Conservation (phyloP, 2,797 vertebrate genomes). For the Pantherophis alleghaniensis region DNA sequence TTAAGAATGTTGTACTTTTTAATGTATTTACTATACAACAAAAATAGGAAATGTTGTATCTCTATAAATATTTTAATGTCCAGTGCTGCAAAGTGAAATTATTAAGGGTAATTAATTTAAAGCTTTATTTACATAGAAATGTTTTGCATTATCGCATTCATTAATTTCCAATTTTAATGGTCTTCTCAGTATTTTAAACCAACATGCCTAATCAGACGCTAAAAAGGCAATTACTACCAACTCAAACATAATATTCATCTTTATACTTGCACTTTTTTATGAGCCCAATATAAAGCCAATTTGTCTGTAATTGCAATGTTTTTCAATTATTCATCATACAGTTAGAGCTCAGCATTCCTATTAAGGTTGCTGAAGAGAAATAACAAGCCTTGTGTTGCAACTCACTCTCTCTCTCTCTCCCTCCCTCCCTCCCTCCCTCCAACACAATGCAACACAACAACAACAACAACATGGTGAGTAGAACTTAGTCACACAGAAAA, state of each 20-base stretch:
- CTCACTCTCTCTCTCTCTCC: background rate
- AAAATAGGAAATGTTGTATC: slow-evolving; percentile 3
- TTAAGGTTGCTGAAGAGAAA: background rate
- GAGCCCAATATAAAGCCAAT: slow-evolving; percentile 42
- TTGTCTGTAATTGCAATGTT: slow-evolving; percentile 29
- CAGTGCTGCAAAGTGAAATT: slow-evolving; percentile 19
- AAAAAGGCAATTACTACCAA: slow-evolving; percentile 56
- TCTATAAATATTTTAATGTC: slow-evolving; percentile 7
- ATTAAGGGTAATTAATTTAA: slow-evolving; percentile 41
- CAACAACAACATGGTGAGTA: background rate
- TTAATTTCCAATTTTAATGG: slow-evolving; percentile 51
- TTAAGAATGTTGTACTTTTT: background rate
- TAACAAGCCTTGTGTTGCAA: background rate
- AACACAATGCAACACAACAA: too few species aligned
- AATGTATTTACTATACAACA: slow-evolving; percentile 8
- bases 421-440: too few species aligned
- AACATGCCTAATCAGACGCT: slow-evolving; percentile 55
- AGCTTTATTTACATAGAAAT: slow-evolving; percentile 43
- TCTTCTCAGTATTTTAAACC: slow-evolving; percentile 46
- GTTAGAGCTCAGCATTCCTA: slow-evolving; percentile 22
- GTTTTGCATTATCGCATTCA: slow-evolving; percentile 32
- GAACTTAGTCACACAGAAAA: background rate
- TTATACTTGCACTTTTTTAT: slow-evolving; percentile 49
- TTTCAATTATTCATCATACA: slow-evolving; percentile 16
- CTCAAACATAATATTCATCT: slow-evolving; percentile 50